phyloP scores from a whole-genome alignment of 2,797 vertebrate species.

The Kryptolebias ocellatus region DNA sequence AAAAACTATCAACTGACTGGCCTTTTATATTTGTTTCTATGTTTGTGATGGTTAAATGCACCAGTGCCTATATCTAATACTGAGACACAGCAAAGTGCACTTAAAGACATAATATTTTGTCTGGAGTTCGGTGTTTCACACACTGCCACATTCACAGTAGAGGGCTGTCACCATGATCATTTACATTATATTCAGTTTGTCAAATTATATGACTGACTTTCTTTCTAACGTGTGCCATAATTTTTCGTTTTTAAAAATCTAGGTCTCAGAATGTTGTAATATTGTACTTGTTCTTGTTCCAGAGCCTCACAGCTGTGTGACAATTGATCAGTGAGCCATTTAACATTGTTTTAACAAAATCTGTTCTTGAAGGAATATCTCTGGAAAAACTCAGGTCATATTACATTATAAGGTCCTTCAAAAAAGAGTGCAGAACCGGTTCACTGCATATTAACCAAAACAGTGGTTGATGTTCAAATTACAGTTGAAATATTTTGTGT shows the following conservation, averaged over 20 bases:
- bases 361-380: too few species aligned
- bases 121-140: neutral
- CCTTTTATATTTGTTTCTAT: neutral
- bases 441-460: too few species aligned
- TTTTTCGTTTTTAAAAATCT: neutral
- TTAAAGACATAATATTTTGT: neutral
- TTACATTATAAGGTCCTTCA: too few species aligned
- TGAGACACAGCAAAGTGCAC: neutral
- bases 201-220: too few species aligned
- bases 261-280: neutral
- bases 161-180: neutral
- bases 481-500: too few species aligned
- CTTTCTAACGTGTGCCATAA: neutral
- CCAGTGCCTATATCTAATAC: neutral
- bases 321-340: neutral
- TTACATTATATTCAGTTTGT: neutral
- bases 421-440: too few species aligned
- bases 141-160: neutral
- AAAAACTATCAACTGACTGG: too few species aligned
- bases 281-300: neutral
- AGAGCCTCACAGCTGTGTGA: neutral
- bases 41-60: neutral
- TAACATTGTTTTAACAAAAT: neutral
- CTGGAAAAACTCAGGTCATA: too few species aligned
- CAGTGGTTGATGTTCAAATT: too few species aligned